Evolutionary conservation across 1,140 invertebrate genomes (phyloP).

Genomic region (Lasioglossum albipes): DNA sequence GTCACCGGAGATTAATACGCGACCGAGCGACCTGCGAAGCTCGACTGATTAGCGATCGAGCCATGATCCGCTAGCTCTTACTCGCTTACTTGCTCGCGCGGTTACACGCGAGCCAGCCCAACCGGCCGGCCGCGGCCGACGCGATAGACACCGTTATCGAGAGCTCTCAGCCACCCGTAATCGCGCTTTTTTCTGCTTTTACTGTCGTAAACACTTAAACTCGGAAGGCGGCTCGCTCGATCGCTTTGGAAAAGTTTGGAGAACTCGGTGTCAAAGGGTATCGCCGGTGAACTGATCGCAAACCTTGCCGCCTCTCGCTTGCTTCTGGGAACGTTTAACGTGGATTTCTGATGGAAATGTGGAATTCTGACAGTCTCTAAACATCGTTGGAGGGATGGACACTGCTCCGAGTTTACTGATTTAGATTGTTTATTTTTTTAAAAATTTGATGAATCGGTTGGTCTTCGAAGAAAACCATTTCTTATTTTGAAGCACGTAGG

Average conservation of each 20-base stretch:
- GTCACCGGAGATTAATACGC: conserved; percentile 49
- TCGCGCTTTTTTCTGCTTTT: background rate
- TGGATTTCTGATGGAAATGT: too few species aligned
- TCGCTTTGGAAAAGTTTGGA: conserved; percentile 35
- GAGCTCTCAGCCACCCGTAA: background rate
- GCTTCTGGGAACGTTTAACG: background rate
- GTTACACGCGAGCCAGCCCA: background rate
- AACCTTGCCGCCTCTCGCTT: background rate
- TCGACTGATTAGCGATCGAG: conserved; percentile 23
- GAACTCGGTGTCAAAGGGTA: conserved; percentile 29
- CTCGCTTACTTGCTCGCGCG: too few species aligned
- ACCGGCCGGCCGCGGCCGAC: background rate
- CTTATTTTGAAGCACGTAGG: too few species aligned
- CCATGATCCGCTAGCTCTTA: background rate
- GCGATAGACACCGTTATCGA: conserved; percentile 23
- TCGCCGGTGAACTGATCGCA: conserved; percentile 8
- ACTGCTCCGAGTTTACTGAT: too few species aligned
- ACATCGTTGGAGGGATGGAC: too few species aligned
- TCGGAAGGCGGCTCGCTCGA: conserved; percentile 6
- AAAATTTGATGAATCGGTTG: too few species aligned
- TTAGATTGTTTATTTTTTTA: too few species aligned
- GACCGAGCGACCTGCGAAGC: conserved; percentile 40
- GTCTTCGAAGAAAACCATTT: too few species aligned
- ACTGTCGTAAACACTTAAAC: conserved; percentile 17
- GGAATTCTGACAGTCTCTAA: too few species aligned